Base-by-base conservation (phyloP, 1,140 invertebrate genomes). In the Drosophila arawakana region DNA sequence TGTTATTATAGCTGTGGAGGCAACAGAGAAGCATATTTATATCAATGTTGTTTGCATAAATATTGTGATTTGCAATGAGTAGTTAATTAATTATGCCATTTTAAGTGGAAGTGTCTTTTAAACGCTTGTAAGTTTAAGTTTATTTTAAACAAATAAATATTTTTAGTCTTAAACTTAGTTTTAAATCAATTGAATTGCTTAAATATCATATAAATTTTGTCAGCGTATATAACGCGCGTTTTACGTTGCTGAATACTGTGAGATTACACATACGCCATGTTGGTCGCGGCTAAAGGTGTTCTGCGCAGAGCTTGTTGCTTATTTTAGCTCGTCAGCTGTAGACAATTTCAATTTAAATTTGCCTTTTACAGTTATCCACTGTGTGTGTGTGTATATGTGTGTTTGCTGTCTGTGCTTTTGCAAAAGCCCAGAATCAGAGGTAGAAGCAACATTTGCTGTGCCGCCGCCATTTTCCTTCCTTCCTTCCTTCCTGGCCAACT, bases 311-410 rank as follows among this genome's bases (percentile, higher is more conserved):
- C 68, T 50, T 66, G 72, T 86, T 82, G 77, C 83, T 88, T 88
- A 80, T 89, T 80, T 83, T 73, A 77, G 84, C 73, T 83, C 83
- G 88, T 89, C 83, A 83, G 78, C 80, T 80, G 80, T 73, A 76
- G 73, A 77, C 86, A 89, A 83, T 88, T 88, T 88, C 83, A 88
- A 89, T 89, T 88, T 89, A 89, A 88, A 88, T 86, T 88, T 88
- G 76, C 83, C 82, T 80, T 88, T 86, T 72, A 65, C 82, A 68
- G 76, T 67, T 62, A 35, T 70, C 66, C 47, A 52, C 25, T 25
- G 18, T 62, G 15, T 39, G 41, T 49, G 21, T 63, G 37, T 11
- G 18, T 66, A 10, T 67, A 18, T 46, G 7, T 67, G 18, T 41
- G 58, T 34, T 61, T 30, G 15, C 21, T 60, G 58, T 54, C 47